Conservation (phyloP, 2,113 vertebrate genomes). For the Cacatua alba region DNA sequence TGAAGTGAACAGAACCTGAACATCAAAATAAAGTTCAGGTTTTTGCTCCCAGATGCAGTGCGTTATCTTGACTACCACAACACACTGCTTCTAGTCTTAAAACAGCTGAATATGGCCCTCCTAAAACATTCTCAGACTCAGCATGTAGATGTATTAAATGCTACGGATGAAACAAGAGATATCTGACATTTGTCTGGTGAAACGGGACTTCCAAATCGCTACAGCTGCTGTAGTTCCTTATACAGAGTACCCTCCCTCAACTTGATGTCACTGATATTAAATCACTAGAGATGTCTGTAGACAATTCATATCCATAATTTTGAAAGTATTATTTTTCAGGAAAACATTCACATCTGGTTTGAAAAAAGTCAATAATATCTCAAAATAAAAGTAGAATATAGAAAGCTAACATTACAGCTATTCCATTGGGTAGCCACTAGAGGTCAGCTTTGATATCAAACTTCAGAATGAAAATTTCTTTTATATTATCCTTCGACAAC, state of each 20-base stretch:
- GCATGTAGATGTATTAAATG: not conserved
- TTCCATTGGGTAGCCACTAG: constrained; percentile 3
- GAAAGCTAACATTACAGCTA: not conserved
- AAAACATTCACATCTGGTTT: not conserved
- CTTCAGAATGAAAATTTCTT: not conserved
- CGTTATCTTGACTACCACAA: not conserved
- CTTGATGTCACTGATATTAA: not conserved
- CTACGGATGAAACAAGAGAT: not conserved
- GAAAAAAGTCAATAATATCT: not conserved
- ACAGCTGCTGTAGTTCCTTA: not conserved
- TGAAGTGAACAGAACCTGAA: not conserved
- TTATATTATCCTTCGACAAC: not conserved
- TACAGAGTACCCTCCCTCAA: not conserved
- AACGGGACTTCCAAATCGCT: not conserved
- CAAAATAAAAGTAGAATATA: not conserved
- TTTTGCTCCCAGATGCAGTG: not conserved
- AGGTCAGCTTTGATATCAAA: constrained; percentile 10
- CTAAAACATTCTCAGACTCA: not conserved
- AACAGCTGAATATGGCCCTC: not conserved
- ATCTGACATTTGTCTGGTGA: not conserved
- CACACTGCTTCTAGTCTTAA: not conserved
- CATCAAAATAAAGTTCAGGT: not conserved
- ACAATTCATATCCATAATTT: not conserved
- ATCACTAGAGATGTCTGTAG: not conserved
- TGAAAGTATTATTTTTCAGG: not conserved